A percentile compares a stretch with the other conserved stretches of the same genome.
Conservation (phyloP, 1,140 invertebrate genomes). For the Pogonomyrmex barbatus region DNA sequence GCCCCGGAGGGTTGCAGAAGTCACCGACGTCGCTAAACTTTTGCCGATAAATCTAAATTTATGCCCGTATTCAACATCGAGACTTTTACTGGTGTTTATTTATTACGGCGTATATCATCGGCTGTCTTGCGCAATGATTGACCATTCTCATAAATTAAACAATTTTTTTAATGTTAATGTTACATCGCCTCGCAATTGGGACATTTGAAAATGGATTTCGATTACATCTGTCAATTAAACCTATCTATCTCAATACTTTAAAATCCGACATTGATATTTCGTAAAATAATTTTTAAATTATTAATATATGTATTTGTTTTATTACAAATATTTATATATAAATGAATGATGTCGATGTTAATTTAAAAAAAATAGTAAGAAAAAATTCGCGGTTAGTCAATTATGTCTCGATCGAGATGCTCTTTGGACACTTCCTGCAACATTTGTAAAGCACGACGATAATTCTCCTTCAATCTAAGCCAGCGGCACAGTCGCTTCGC, state of each 20-base stretch:
- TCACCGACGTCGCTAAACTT: slow-evolving; percentile 18
- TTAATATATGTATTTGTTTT: background rate
- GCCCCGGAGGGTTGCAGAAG: slow-evolving; percentile 4
- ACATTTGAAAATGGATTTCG: background rate
- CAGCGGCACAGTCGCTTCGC: slow-evolving; percentile 20
- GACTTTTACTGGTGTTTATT: slow-evolving; percentile 43
- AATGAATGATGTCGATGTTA: background rate
- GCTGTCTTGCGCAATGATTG: slow-evolving; percentile 47
- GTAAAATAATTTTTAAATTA: background rate
- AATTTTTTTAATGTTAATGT: background rate
- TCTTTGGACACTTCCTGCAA: background rate
- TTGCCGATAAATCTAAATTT: slow-evolving; percentile 39
- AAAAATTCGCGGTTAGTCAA: background rate
- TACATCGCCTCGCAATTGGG: background rate
- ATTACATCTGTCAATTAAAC: background rate
- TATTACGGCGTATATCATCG: slow-evolving; percentile 50
- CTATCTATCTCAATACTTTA: background rate
- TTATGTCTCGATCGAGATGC: background rate
- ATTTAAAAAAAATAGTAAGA: background rate
- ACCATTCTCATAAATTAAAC: slow-evolving; percentile 3
- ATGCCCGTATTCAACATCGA: slow-evolving; percentile 26
- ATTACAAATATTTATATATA: background rate
- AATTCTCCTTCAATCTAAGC: slow-evolving; percentile 50
- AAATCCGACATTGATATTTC: background rate
- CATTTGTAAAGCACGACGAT: slow-evolving; percentile 47